These are phyloP conservation scores for Microtus pennsylvanicus DNA, from an alignment of 2,113 vertebrate species.

Conservation along the genomic window DNA sequence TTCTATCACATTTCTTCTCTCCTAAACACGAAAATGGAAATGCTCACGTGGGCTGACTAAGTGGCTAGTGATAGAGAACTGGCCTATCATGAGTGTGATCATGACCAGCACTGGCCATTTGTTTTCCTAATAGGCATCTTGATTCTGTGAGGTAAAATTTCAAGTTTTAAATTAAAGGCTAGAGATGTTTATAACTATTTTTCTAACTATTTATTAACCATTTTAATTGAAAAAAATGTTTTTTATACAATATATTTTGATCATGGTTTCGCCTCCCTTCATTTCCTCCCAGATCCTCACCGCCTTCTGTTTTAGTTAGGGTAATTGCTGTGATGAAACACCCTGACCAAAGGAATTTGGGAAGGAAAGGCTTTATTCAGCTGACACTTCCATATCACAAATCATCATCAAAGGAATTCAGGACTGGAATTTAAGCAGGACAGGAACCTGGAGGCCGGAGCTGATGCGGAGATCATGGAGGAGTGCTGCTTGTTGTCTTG, in stretches of 20 bases:
- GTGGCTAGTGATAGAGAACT: not conserved
- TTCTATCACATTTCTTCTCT: not conserved
- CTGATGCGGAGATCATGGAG: not conserved
- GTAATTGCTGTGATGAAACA: not conserved
- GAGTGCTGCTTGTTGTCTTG: not conserved
- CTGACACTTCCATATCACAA: not conserved
- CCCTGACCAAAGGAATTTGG: not conserved
- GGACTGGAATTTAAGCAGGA: not conserved
- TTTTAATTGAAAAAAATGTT: not conserved
- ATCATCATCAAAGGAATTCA: not conserved
- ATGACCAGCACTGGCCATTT: accelerated
- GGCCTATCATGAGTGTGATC: not conserved
- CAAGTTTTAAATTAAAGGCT: not conserved
- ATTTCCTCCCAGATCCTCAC: not conserved
- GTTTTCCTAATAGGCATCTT: not conserved
- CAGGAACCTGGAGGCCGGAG: not conserved
- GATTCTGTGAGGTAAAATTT: not conserved
- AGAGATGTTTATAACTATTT: not conserved
- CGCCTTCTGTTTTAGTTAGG: not conserved
- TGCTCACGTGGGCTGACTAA: not conserved
- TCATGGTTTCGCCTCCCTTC: not conserved
- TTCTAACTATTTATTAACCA: not conserved
- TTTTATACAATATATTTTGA: not conserved
- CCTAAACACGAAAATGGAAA: not conserved
- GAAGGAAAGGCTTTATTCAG: not conserved